phyloP scores from a whole-genome alignment of 2,797 vertebrate genomes.

The Tangara arthus region DNA sequence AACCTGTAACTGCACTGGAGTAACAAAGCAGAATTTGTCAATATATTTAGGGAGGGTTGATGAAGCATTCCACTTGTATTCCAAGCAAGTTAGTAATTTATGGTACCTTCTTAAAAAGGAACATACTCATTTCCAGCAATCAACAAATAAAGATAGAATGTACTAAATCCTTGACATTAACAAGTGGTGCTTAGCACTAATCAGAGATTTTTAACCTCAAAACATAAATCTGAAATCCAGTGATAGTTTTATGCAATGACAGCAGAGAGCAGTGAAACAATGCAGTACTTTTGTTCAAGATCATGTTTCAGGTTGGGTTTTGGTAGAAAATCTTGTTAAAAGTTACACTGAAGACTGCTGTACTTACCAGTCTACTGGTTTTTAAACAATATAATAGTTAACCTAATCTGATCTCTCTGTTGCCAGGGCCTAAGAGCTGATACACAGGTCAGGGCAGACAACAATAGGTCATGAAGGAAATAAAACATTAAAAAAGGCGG shows the following conservation, averaged over 20 bases:
- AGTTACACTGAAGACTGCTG: neutral
- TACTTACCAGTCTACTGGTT: neutral
- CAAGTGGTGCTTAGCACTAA: neutral
- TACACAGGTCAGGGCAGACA: neutral
- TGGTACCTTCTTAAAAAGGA: neutral
- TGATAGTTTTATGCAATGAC: neutral
- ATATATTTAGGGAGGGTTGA: neutral
- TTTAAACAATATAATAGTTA: neutral
- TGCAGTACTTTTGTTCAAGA: neutral
- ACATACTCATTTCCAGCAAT: neutral
- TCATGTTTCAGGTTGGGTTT: neutral
- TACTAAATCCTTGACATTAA: neutral
- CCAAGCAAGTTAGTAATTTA: neutral
- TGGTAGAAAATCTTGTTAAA: neutral
- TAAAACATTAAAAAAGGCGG: neutral
- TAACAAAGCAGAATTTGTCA: neutral
- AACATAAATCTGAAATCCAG: neutral
- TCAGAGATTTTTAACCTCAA: neutral
- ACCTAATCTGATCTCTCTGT: slow-evolving; percentile 13
- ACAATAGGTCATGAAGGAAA: slow-evolving; percentile 36
- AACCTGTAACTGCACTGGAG: neutral
- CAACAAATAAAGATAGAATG: neutral
- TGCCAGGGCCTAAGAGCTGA: neutral
- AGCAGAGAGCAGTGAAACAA: neutral
- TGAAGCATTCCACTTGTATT: neutral